Percentiles rank a stretch among this genome's conserved stretches.
These are phyloP conservation scores for Ecdyonurus torrentis DNA, from an alignment of 2,888 invertebrate genomes.

Conservation along the genomic window DNA sequence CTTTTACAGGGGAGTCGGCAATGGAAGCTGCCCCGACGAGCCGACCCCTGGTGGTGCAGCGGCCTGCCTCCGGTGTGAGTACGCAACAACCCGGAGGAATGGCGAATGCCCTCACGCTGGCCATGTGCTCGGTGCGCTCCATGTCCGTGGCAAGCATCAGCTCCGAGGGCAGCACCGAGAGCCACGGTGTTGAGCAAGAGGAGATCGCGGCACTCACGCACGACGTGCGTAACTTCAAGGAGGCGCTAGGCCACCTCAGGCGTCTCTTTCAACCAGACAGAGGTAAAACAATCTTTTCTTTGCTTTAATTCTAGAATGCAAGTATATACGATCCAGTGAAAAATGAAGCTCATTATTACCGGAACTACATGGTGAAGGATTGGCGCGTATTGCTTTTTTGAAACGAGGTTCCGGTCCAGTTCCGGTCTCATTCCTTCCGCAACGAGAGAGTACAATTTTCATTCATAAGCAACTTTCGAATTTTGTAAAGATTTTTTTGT, in stretches of 20 bases:
- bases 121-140: conserved; percentile 14
- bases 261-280: conserved; percentile 24
- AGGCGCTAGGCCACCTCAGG: conserved; percentile 27
- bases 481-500: too few species aligned
- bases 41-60: background rate
- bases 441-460: too few species aligned
- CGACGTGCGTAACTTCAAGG: conserved; percentile 30
- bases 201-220: conserved; percentile 30
- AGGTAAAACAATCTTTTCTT: conserved; percentile 18
- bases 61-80: background rate
- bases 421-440: too few species aligned
- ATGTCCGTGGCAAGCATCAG: conserved; percentile 25
- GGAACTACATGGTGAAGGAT: too few species aligned
- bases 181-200: conserved; percentile 26
- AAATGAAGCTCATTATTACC: too few species aligned
- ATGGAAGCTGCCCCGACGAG: background rate
- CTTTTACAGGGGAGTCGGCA: too few species aligned
- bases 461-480: too few species aligned
- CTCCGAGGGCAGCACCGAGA: conserved; percentile 21
- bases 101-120: too few species aligned
- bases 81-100: background rate
- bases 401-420: too few species aligned
- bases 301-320: too few species aligned
- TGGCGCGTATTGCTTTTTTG: too few species aligned
- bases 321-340: too few species aligned